Evolutionary conservation across 2,797 vertebrate species (phyloP).

Genomic region (Rhinophrynus dorsalis): DNA sequence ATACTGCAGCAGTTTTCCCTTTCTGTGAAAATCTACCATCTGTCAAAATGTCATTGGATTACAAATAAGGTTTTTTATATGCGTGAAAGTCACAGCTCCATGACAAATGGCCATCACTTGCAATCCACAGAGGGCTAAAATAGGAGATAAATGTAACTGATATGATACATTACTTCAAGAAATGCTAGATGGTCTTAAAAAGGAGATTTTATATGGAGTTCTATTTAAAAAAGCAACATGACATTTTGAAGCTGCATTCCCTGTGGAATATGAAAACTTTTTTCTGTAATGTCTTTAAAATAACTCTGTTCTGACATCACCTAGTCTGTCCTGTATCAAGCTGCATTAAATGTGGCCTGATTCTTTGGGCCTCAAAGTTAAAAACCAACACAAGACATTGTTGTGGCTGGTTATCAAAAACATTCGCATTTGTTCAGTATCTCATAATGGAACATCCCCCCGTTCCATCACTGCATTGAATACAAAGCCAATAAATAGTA

Average conservation of each 20-base stretch:
- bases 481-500: no score
- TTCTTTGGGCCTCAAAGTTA: no score
- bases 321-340: no score
- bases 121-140: not conserved
- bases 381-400: no score
- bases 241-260: not conserved
- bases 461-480: no score
- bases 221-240: not conserved
- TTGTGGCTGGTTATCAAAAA: no score
- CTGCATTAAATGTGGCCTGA: no score
- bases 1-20: not conserved
- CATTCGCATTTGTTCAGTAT: no score
- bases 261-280: not conserved
- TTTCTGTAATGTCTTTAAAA: not conserved
- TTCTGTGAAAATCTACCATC: not conserved
- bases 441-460: no score
- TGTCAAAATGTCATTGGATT: not conserved
- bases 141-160: not conserved
- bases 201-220: not conserved
- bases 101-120: not conserved
- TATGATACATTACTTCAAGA: not conserved
- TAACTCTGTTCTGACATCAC: not conserved
- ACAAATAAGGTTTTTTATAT: slow-evolving; percentile 5
- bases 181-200: not conserved
- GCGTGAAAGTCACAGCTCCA: not conserved